Conservation (phyloP, 2,113 vertebrate species). For the Apistogramma diplotaenia region DNA sequence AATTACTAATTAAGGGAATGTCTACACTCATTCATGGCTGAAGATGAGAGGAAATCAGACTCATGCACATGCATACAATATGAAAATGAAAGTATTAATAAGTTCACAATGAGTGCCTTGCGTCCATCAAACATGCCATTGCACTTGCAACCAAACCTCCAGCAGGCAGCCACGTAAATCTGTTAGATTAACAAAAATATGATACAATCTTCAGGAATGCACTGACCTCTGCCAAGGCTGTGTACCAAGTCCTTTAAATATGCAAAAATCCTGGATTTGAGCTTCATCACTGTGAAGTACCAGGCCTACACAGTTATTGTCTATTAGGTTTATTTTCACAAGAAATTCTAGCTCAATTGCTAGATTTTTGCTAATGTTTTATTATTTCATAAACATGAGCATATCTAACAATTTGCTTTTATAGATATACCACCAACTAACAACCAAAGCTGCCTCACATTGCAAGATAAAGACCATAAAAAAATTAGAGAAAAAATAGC, state of each 20-base stretch:
- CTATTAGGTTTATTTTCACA: neutral
- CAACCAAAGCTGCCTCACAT: neutral
- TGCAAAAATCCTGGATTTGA: neutral
- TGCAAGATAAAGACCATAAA: neutral
- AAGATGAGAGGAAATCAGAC: neutral
- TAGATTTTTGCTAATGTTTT: neutral
- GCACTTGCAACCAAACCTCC: neutral
- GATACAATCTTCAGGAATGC: neutral
- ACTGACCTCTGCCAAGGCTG: neutral
- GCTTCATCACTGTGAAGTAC: neutral
- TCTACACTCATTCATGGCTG: neutral
- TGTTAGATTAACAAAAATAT: neutral
- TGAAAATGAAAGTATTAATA: neutral
- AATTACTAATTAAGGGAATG: neutral
- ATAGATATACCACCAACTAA: neutral
- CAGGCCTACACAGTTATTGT: neutral
- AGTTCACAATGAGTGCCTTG: neutral
- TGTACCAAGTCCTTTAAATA: neutral
- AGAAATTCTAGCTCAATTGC: neutral
- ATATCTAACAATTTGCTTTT: neutral
- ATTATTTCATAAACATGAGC: neutral
- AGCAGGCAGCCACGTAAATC: neutral
- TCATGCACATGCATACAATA: neutral
- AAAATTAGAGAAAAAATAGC: neutral
- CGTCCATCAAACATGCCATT: neutral